Percentiles rank a stretch among this genome's conserved stretches.
Evolutionary conservation across 2,888 invertebrate genomes (phyloP).

Genomic region (Tuberolachnus salignus): DNA sequence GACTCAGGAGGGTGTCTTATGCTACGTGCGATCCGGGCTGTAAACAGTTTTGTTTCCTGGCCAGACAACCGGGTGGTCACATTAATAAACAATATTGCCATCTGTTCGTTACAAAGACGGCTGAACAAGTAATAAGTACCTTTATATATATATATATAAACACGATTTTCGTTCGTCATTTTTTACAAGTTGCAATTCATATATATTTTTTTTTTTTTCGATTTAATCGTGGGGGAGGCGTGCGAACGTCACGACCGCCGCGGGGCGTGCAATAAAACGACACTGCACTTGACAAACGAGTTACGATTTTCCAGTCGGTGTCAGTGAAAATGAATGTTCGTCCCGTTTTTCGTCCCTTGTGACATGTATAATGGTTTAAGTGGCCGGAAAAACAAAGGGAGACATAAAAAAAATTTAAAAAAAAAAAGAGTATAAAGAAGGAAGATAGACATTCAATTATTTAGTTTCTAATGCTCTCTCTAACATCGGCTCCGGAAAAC

Average conservation of each 20-base stretch:
- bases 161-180: constrained; percentile 11
- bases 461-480: background rate
- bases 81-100: constrained; percentile 79
- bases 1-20: constrained; percentile 81
- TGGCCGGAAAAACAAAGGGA: constrained; percentile 10
- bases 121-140: constrained; percentile 72
- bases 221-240: background rate
- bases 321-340: constrained; percentile 44
- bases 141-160: too few species aligned
- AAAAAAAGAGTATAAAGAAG: background rate
- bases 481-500: too few species aligned
- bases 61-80: constrained; percentile 73
- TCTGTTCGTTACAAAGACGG: constrained; percentile 77
- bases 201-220: background rate
- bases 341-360: background rate
- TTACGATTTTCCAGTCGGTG: constrained; percentile 23
- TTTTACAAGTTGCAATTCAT: background rate
- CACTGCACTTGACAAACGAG: constrained; percentile 44
- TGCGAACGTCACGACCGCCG: background rate
- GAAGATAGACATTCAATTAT: constrained; percentile 38
- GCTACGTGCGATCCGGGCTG: constrained; percentile 82
- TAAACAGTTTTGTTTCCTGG: constrained; percentile 81
- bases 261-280: constrained; percentile 29
- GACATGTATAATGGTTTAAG: constrained; percentile 26
- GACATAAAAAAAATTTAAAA: background rate